Evolutionary conservation across 2,888 invertebrate species (phyloP).

Genomic region (Petrolisthes manimaculis): DNA sequence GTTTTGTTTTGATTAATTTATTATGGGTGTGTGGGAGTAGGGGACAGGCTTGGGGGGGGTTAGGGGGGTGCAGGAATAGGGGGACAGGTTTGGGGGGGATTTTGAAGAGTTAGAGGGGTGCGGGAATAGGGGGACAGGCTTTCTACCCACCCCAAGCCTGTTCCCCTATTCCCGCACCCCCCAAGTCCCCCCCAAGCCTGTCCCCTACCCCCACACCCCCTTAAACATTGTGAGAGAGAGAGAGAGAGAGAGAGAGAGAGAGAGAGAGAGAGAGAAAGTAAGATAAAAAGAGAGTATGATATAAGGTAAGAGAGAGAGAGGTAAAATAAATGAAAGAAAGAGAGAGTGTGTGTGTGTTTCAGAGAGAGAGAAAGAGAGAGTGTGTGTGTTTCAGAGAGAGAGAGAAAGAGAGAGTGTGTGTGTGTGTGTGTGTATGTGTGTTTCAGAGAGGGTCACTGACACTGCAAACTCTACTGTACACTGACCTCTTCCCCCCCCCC

Average conservation of each 20-base stretch:
- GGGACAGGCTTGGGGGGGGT: too few species aligned
- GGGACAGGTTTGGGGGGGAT: neutral
- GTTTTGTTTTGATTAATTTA: too few species aligned
- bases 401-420: too few species aligned
- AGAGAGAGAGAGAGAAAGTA: neutral
- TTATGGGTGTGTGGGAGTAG: too few species aligned
- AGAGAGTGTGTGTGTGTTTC: too few species aligned
- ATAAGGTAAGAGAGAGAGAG: neutral
- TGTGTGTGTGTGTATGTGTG: too few species aligned
- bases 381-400: too few species aligned
- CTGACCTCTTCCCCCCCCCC: too few species aligned
- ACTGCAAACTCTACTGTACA: too few species aligned
- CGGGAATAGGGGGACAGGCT: neutral
- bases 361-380: too few species aligned
- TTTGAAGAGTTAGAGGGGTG: neutral
- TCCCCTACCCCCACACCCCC: neutral
- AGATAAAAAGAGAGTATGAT: neutral
- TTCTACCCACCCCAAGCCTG: neutral
- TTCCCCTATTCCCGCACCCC: neutral
- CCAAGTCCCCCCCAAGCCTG: neutral
- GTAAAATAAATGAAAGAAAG: neutral
- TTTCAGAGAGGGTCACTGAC: too few species aligned
- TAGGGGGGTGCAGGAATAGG: too few species aligned
- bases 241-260: conserved; percentile 1
- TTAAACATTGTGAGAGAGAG: neutral